Conservation (phyloP, 2,888 invertebrate species). For the Listrodromus nycthemerus region DNA sequence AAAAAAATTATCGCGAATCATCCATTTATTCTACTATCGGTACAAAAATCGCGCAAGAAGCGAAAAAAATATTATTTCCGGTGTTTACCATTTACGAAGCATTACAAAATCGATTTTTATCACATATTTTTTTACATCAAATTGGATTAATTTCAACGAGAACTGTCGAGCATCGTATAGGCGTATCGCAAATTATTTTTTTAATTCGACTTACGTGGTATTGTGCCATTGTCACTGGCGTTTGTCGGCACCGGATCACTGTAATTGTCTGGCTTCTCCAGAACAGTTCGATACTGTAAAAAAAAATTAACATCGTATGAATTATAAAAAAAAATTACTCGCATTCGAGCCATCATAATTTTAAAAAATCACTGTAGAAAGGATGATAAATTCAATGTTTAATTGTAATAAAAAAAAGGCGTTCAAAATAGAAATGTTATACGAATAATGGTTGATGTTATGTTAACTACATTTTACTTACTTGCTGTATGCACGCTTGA, state of each 20-base stretch:
- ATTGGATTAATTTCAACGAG: no score
- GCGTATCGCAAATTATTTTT: background rate
- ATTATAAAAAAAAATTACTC: background rate
- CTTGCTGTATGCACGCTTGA: conserved; percentile 87
- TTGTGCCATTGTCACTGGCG: conserved; percentile 52
- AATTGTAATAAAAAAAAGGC: background rate
- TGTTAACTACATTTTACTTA: conserved; percentile 76
- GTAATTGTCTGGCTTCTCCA: conserved; percentile 78
- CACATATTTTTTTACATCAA: no score
- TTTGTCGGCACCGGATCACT: conserved; percentile 34
- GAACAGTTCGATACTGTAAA: conserved; percentile 84
- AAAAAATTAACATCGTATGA: background rate
- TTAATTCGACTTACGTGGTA: background rate
- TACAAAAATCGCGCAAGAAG: background rate
- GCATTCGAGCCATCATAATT: background rate
- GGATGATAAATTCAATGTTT: background rate
- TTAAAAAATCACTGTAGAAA: background rate
- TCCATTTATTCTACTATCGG: background rate
- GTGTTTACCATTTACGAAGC: no score
- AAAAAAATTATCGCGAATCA: background rate
- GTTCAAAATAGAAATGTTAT: conserved; percentile 3
- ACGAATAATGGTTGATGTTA: background rate
- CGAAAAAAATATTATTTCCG: no score
- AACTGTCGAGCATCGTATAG: background rate
- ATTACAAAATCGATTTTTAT: no score